Percentiles rank a stretch among this genome's conserved stretches.
Evolutionary conservation across 2,888 invertebrate genomes (phyloP).

Genomic region (Drosophila rellima): DNA sequence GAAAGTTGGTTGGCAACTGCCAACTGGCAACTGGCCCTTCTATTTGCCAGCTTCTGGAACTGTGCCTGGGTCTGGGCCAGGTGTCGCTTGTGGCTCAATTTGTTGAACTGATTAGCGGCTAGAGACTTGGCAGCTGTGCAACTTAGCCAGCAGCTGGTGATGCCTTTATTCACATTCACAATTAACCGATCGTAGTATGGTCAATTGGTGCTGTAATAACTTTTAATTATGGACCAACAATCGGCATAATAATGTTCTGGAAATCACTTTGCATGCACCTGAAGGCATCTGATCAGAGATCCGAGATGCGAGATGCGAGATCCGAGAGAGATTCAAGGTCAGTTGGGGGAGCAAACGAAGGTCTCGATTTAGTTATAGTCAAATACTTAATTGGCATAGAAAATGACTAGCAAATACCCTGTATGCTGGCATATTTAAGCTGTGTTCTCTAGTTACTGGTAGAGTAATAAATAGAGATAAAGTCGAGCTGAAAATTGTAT

Average conservation of each 20-base stretch:
- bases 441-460: neutral
- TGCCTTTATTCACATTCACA: slow-evolving; percentile 35
- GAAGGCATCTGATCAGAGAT: slow-evolving; percentile 26
- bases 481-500: neutral
- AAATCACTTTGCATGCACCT: slow-evolving; percentile 63
- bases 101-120: slow-evolving; percentile 66
- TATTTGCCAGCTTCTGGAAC: slow-evolving; percentile 39
- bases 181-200: slow-evolving; percentile 48
- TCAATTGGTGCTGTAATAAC: slow-evolving; percentile 73
- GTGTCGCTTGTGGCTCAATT: slow-evolving; percentile 59
- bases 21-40: slow-evolving; percentile 62
- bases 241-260: slow-evolving; percentile 61
- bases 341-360: slow-evolving; percentile 6
- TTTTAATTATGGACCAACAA: slow-evolving; percentile 73
- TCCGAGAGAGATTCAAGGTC: slow-evolving; percentile 37
- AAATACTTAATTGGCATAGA: neutral
- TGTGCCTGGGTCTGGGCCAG: slow-evolving; percentile 61
- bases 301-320: no score
- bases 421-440: no score
- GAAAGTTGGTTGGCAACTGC: slow-evolving; percentile 64
- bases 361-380: slow-evolving; percentile 6
- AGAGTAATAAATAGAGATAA: neutral
- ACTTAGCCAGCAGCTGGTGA: slow-evolving; percentile 23
- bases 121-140: slow-evolving; percentile 33
- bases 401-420: slow-evolving; percentile 1